Evolutionary conservation across 1,140 invertebrate species (phyloP).

Genomic region (Zaprionus kolodkinae): DNA sequence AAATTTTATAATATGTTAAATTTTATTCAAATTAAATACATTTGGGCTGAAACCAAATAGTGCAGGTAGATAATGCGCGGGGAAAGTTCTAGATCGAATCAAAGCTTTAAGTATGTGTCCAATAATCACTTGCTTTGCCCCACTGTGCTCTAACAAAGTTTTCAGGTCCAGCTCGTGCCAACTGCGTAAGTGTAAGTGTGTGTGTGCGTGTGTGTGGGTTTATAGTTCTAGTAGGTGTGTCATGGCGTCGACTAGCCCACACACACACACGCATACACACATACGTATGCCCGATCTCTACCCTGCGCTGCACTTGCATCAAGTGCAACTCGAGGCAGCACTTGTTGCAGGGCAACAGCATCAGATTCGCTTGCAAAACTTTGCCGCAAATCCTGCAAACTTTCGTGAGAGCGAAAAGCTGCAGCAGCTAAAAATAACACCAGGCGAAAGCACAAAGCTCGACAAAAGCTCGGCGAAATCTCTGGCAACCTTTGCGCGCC

Average conservation of each 20-base stretch:
- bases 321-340: conserved; percentile 13
- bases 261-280: conserved; percentile 11
- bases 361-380: conserved; percentile 11
- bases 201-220: conserved; percentile 38
- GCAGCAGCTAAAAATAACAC: conserved; percentile 61
- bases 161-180: conserved; percentile 50
- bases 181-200: conserved; percentile 18
- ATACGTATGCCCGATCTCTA: conserved; percentile 45
- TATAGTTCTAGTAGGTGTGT: conserved; percentile 49
- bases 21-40: not conserved
- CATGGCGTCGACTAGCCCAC: conserved; percentile 41
- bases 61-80: not conserved
- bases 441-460: conserved; percentile 36
- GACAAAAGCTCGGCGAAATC: conserved; percentile 34
- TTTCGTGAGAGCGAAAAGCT: conserved; percentile 38
- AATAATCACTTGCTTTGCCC: not conserved
- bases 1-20: too few relatives aligned
- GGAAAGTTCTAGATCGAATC: not conserved
- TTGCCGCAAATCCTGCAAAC: conserved; percentile 47
- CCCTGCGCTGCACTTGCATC: conserved; percentile 47
- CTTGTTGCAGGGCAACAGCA: conserved; percentile 18
- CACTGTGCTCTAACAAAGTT: conserved; percentile 17
- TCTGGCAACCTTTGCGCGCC: conserved; percentile 25
- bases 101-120: not conserved
- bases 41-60: not conserved